Evolutionary conservation across 2,888 invertebrate genomes (phyloP), one percentile per base, ranked within the genome.

Genomic region (Scaptomyza parva): DNA sequence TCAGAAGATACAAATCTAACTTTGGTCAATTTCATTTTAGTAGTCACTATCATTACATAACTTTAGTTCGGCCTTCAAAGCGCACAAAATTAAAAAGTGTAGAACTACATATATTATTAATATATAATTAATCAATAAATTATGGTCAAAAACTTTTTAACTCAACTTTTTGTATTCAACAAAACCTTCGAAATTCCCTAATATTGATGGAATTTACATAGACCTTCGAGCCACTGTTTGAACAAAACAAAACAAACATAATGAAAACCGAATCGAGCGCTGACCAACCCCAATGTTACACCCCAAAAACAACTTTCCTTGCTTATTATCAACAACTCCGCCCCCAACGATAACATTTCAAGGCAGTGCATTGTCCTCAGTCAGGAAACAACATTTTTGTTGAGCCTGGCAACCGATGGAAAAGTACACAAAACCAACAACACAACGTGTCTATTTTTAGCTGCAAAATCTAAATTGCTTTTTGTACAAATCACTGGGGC

Each of bases 311-410:
- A 50, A 30, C 37, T 18, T 33, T 18, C 20, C 43, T 43, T 28
- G 28, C 35, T 37, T 35, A 50, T 30, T 28, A 39, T 14, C 48
- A 50, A 44, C 35, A 14, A 28, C 45, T 53, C 17, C 12, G 17
- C 24, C 30, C 24, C 12, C n/a, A 22, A 14, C 35, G 59, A 63
- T 51, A 64, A 62, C 50, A 40, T 76, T 76, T 85, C 68, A 88
- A 85, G 86, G 82, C 72, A 88, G 83, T 84, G 83, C 88, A 84
- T 88, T 84, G 84, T 84, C 86, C 88, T 84, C 77, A 70, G 60
- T 57, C 74, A 64, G 78, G 63, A 75, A 78, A 54, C 59, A 57
- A 35, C 18, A 24, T 44, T 9, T 28, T 28, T 35, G 44, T 24
- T 24, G 41, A 70, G 64, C 78, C 57, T 84, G 78, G 78, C 78